Base-by-base conservation (phyloP, 1,140 invertebrate species). In the Sycophaga agraensis region DNA sequence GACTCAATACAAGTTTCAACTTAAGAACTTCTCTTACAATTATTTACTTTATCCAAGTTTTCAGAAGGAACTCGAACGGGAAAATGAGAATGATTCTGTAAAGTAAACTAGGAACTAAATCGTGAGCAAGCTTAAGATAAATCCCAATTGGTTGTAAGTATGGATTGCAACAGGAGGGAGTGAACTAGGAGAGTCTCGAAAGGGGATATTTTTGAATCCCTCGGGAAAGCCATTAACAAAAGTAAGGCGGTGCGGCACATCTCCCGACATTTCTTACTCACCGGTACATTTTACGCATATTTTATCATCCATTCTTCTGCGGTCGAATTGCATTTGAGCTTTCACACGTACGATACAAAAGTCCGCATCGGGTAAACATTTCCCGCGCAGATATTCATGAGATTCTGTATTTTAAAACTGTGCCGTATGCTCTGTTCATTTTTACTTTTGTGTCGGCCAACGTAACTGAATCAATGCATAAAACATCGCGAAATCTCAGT, bases 151-250 rank as follows among this genome's bases (percentile, higher is more conserved):
- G 61, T 66, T 40, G 64, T 37, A 39, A 63, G 35, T 31, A 16
- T 26, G 46, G 51, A 58, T 58, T 58, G 5, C 2, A 46, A n/a
- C n/a, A 34, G 35, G 4, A 56, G 8, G 51, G 40, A 21, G 39
- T 51, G 60, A 50, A 14, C 19, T 46, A 55, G 39, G 39, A 39
- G 60, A 55, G 65, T 59, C 24, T 19, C 58, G 61, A 69, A 46
- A 59, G 59, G 39, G 59, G 26, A 35, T 51, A 59, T 63, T 55
- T 64, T 63, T 35, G 65, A 63, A 43, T 66, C 64, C 59, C 63
- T 65, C 63, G 54, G 57, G 69, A 64, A 60, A 67, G 34, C 56
- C 64, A 67, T 71, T 70, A 67, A 64, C 57, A 46, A 64, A 66
- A 66, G 63, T 66, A 62, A 66, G 64, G 64, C 59, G 64, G 55